Evolutionary conservation across 1,140 invertebrate genomes (phyloP).

Genomic region (Scylla paramamosain): DNA sequence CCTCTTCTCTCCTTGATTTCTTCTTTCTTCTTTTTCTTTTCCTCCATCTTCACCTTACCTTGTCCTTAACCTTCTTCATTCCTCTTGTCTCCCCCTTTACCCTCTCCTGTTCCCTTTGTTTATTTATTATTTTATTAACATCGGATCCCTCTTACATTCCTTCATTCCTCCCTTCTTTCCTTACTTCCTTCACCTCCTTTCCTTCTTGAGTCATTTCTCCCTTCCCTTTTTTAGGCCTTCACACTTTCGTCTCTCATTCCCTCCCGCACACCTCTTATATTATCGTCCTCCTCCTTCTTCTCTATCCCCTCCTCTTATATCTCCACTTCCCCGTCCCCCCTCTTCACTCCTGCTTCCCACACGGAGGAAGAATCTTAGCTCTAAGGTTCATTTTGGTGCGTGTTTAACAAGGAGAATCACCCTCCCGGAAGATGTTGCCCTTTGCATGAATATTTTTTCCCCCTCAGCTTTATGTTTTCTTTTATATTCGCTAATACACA

Average conservation of each 20-base stretch:
- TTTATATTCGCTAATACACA: not conserved
- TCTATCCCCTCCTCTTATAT: not conserved
- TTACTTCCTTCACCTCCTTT: not conserved
- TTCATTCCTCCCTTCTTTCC: not conserved
- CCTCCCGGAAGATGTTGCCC: not conserved
- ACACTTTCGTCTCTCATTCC: too few relatives aligned
- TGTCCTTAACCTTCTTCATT: not conserved
- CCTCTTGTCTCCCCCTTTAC: too few relatives aligned
- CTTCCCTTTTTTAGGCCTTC: not conserved
- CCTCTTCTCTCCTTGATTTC: not conserved
- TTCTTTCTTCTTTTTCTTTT: not conserved
- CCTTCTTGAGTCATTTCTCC: not conserved
- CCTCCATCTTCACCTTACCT: not conserved
- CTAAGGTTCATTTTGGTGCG: not conserved
- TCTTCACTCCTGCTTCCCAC: not conserved
- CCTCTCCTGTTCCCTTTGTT: not conserved
- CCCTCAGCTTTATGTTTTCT: not conserved
- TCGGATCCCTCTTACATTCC: not conserved
- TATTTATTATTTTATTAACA: not conserved
- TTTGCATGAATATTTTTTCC: not conserved
- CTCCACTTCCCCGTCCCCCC: not conserved
- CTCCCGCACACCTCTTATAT: not conserved
- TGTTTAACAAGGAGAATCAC: slow-evolving; percentile 2
- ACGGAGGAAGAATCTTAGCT: not conserved
- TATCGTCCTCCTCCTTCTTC: not conserved